Conservation (phyloP, 2,113 vertebrate species). For the Oncorhynchus clarkii region DNA sequence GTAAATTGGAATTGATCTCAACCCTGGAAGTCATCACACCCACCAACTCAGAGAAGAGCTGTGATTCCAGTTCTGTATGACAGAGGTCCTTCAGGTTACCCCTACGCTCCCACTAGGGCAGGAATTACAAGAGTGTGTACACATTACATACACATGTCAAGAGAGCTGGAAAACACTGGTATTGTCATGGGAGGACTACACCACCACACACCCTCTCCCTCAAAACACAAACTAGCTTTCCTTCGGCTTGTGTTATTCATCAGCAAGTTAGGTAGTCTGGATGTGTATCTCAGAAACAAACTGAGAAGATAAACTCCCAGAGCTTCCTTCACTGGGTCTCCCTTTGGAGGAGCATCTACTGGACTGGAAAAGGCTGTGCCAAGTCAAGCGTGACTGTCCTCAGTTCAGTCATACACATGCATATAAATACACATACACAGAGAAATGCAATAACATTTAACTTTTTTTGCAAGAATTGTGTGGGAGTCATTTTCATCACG, state of each 20-base stretch:
- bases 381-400: constrained; percentile 58
- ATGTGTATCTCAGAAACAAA: constrained; percentile 64
- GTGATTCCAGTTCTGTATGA: neutral
- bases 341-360: constrained; percentile 47
- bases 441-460: neutral
- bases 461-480: neutral
- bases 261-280: constrained; percentile 56
- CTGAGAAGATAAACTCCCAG: constrained; percentile 58
- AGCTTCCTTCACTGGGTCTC: constrained; percentile 48
- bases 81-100: constrained; percentile 40
- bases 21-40: constrained; percentile 42
- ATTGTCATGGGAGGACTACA: constrained; percentile 58
- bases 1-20: too few relatives aligned
- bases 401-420: constrained; percentile 32
- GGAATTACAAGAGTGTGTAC: constrained; percentile 46
- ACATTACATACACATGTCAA: constrained; percentile 45
- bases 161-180: constrained; percentile 54
- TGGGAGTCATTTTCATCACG: too few relatives aligned
- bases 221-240: constrained; percentile 37
- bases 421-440: neutral
- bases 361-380: constrained; percentile 60
- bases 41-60: neutral
- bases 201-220: constrained; percentile 40
- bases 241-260: constrained; percentile 51
- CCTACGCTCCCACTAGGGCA: constrained; percentile 39